These are phyloP conservation scores for Drosophila maculinotata DNA, from an alignment of 2,888 invertebrate genomes.

Conservation along the genomic window DNA sequence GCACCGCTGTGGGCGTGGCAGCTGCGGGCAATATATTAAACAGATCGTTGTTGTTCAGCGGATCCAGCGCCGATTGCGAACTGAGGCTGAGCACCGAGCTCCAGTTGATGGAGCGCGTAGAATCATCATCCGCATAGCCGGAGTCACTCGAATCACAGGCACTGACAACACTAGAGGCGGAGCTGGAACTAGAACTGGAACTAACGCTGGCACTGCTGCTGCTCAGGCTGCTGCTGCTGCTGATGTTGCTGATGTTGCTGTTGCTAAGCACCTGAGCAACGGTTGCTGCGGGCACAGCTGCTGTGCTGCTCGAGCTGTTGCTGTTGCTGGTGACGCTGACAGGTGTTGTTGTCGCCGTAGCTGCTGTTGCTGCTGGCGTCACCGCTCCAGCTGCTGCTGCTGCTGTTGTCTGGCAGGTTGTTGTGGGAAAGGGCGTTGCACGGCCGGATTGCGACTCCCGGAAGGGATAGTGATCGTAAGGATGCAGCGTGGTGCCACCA, in stretches of 20 bases:
- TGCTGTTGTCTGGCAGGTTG: conserved; percentile 62
- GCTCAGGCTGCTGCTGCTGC: conserved; percentile 9
- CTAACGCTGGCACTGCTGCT: conserved; percentile 18
- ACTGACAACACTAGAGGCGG: conserved; percentile 52
- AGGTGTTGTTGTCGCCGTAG: conserved; percentile 23
- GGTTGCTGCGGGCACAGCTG: conserved; percentile 33
- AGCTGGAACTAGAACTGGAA: conserved; percentile 19
- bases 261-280: conserved; percentile 15
- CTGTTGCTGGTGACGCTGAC: conserved; percentile 57
- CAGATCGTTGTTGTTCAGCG: conserved; percentile 92
- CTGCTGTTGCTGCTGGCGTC: conserved; percentile 3
- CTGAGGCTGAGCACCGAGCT: conserved; percentile 95
- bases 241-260: conserved; percentile 20
- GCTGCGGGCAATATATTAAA: conserved; percentile 85
- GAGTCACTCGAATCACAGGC: conserved; percentile 88
- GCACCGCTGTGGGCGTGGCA: conserved; percentile 80
- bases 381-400: conserved; percentile 21
- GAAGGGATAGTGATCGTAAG: conserved; percentile 85
- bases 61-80: conserved; percentile 94
- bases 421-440: conserved; percentile 89
- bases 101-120: conserved; percentile 94
- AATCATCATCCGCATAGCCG: conserved; percentile 91
- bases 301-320: background rate
- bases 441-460: conserved; percentile 86
- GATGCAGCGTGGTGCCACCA: conserved; percentile 71